These are phyloP conservation scores for Falco columbarius DNA, from an alignment of 2,797 vertebrate genomes.

Conservation along the genomic window DNA sequence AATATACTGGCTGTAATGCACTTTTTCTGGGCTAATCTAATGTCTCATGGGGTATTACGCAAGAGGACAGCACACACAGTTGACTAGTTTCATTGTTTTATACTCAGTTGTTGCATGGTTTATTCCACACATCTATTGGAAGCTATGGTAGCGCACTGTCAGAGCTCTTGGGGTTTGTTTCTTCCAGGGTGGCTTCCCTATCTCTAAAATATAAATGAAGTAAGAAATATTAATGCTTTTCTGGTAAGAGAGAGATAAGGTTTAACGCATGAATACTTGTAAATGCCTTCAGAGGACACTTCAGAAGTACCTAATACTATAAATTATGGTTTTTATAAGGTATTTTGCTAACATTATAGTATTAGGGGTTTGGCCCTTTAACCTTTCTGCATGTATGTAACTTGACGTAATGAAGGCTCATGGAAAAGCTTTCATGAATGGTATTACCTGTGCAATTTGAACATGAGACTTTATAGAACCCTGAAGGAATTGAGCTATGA, in stretches of 20 bases:
- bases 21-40: slow-evolving; percentile 7
- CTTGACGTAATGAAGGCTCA: neutral
- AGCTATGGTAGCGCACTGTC: neutral
- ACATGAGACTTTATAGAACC: neutral
- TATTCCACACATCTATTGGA: neutral
- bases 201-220: neutral
- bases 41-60: neutral
- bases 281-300: neutral
- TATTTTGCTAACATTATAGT: neutral
- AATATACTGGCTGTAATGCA: neutral
- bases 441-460: neutral
- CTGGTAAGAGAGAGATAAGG: neutral
- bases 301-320: neutral
- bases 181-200: neutral
- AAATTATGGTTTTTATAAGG: neutral
- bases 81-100: neutral
- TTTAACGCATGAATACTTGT: neutral
- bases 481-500: neutral
- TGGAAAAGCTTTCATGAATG: neutral
- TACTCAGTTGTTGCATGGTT: neutral
- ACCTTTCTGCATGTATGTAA: neutral
- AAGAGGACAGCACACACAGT: neutral
- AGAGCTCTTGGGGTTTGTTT: neutral
- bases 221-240: neutral
- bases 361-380: neutral